phyloP scores from a whole-genome alignment of 1,140 invertebrate species.

The Pogonus chalceus region DNA sequence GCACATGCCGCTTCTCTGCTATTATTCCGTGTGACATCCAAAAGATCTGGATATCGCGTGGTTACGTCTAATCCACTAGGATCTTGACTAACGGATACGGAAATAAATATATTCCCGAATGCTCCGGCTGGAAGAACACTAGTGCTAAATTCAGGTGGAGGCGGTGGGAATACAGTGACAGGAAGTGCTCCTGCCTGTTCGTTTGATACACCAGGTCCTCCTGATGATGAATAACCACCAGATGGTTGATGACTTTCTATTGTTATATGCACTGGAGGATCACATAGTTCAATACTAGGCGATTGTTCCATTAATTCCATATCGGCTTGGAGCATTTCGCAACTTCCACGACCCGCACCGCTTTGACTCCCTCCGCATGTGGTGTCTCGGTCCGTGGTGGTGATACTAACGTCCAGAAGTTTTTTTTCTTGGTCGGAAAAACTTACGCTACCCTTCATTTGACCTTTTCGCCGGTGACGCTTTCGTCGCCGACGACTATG shows the following conservation, averaged over 20 bases:
- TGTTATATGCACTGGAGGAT: slow-evolving; percentile 62
- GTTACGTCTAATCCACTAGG: slow-evolving; percentile 39
- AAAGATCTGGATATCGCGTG: slow-evolving; percentile 63
- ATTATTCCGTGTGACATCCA: slow-evolving; percentile 52
- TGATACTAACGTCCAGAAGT: slow-evolving; percentile 64
- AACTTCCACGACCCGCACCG: slow-evolving; percentile 38
- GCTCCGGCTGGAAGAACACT: slow-evolving; percentile 47
- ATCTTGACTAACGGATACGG: slow-evolving; percentile 60
- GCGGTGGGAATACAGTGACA: slow-evolving; percentile 46
- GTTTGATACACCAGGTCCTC: slow-evolving; percentile 24
- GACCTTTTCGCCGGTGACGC: slow-evolving; percentile 45
- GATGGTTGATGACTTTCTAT: slow-evolving; percentile 56
- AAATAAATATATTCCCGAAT: slow-evolving; percentile 65
- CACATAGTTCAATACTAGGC: slow-evolving; percentile 35
- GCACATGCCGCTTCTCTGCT: slow-evolving; percentile 30
- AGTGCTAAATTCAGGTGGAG: slow-evolving; percentile 53
- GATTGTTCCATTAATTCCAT: slow-evolving; percentile 34
- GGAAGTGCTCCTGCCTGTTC: slow-evolving; percentile 25
- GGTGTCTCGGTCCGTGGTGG: slow-evolving; percentile 57
- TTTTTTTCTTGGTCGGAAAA: slow-evolving; percentile 79
- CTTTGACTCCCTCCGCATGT: slow-evolving; percentile 25
- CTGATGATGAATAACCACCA: slow-evolving; percentile 24
- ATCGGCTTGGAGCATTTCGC: slow-evolving; percentile 40
- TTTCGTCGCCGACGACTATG: slow-evolving; percentile 34
- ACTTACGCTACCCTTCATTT: slow-evolving; percentile 61